Conservation (phyloP, 1,140 invertebrate species). For the Neomicropteryx cornuta region DNA sequence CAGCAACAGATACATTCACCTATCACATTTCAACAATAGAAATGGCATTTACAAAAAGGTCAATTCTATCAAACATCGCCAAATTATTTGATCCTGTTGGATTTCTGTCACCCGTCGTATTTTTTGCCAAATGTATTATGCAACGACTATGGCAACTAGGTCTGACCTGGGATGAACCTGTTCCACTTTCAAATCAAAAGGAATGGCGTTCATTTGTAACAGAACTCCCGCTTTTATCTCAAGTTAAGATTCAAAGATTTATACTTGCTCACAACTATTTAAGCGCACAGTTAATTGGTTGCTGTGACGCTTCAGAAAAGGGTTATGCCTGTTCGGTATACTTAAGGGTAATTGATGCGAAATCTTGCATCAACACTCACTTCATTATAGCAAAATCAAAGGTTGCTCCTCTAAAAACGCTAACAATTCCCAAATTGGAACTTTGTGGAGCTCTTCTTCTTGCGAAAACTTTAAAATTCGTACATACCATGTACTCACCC, state of each 20-base stretch:
- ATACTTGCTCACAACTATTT: conserved; percentile 2
- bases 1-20: conserved; percentile 15
- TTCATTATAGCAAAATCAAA: conserved; percentile 19
- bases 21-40: background rate
- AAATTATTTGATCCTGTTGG: conserved; percentile 28
- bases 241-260: conserved; percentile 9
- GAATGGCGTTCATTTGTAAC: conserved; percentile 13
- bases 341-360: background rate
- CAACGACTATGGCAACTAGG: conserved; percentile 29
- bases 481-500: conserved; percentile 14
- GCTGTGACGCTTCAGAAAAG: conserved; percentile 9
- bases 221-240: conserved; percentile 7
- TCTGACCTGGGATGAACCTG: conserved; percentile 26
- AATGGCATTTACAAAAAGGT: conserved; percentile 13
- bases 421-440: conserved; percentile 20
- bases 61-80: conserved; percentile 16
- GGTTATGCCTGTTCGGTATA: conserved; percentile 17
- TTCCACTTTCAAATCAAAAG: conserved; percentile 11
- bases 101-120: conserved; percentile 25
- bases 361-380: conserved; percentile 1
- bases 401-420: conserved; percentile 19
- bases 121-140: conserved; percentile 32
- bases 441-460: conserved; percentile 20
- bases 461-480: conserved; percentile 10
- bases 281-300: conserved; percentile 9